Evolutionary conservation across 92 coral and sea anemone genomes (phyloP).

Genomic region (Heteractis magnifica): DNA sequence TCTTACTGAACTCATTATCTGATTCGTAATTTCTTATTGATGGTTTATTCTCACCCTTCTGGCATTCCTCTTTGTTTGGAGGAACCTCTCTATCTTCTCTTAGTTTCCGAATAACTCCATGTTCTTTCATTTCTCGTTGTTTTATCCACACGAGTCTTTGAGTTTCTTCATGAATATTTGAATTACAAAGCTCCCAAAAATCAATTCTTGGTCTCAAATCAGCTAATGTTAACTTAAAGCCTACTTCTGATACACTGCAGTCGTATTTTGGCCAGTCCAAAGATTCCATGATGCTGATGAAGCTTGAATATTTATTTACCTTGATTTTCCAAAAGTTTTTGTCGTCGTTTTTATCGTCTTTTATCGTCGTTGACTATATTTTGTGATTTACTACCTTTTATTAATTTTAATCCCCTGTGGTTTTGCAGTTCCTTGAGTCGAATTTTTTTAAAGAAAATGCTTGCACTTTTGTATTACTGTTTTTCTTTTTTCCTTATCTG

Average conservation of each 20-base stretch:
- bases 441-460: too few relatives aligned
- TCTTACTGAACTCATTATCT: background rate
- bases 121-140: background rate
- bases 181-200: conserved; percentile 21
- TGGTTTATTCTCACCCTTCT: background rate
- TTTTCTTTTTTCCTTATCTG: too few relatives aligned
- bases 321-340: too few relatives aligned
- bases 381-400: too few relatives aligned
- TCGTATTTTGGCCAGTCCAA: background rate
- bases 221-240: background rate
- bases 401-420: too few relatives aligned
- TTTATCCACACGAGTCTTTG: background rate
- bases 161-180: background rate
- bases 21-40: background rate
- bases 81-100: background rate
- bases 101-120: background rate
- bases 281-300: too few relatives aligned
- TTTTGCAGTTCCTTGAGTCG: too few relatives aligned
- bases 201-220: background rate
- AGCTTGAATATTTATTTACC: too few relatives aligned
- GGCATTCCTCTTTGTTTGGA: background rate
- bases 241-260: conserved; percentile 1
- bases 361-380: too few relatives aligned
- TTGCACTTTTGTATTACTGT: too few relatives aligned
- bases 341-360: too few relatives aligned